Conservation (phyloP, 2,113 vertebrate species). For the Reinhardtius hippoglossoides region DNA sequence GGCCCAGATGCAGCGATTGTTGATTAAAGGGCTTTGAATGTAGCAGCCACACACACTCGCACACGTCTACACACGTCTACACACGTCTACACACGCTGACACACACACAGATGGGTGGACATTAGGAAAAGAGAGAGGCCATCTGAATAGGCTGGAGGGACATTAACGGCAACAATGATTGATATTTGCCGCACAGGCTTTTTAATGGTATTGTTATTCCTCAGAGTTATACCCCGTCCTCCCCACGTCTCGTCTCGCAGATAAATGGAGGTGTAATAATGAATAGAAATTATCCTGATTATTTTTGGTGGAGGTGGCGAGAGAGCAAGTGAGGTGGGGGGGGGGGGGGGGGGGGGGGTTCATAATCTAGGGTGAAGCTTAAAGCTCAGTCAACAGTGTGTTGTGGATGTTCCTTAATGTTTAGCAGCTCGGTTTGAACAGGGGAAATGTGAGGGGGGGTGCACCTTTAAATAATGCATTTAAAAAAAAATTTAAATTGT, state of each 20-base stretch:
- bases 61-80: constrained; percentile 85
- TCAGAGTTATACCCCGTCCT: constrained; percentile 90
- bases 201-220: constrained; percentile 96
- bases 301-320: constrained; percentile 66
- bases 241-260: constrained; percentile 86
- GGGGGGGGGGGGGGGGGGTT: constrained; percentile 28
- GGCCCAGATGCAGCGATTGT: constrained; percentile 96
- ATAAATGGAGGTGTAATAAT: constrained; percentile 82
- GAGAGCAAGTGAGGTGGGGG: constrained; percentile 25
- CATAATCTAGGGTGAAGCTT: constrained; percentile 60
- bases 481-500: background rate
- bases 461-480: background rate
- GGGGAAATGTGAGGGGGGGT: background rate
- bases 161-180: constrained; percentile 98
- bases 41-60: constrained; percentile 80
- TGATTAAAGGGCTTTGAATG: constrained; percentile 96
- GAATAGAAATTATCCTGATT: constrained; percentile 81
- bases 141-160: constrained; percentile 94
- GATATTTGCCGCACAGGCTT: constrained; percentile 89
- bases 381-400: constrained; percentile 63
- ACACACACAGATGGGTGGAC: constrained; percentile 94
- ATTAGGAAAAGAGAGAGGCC: constrained; percentile 90
- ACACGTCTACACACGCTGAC: constrained; percentile 87
- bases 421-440: background rate
- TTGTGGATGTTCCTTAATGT: constrained; percentile 26